Evolutionary conservation across 2,888 invertebrate species (phyloP), one percentile per base, ranked within the genome.

Genomic region (Junonia oenone): DNA sequence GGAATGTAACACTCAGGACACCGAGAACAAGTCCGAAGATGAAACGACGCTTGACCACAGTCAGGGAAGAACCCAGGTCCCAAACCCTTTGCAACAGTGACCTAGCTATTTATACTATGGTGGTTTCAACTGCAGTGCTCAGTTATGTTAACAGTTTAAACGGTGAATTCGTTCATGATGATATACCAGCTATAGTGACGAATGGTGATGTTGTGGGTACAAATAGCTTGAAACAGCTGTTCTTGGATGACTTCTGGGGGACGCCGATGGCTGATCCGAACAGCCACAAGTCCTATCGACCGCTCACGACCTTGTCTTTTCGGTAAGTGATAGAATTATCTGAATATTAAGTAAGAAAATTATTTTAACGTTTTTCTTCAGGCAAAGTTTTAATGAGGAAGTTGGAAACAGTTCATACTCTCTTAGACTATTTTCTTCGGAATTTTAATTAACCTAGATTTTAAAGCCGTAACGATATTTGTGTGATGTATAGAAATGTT

Each of bases 121-220:
- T 95, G 61, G 91, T 92, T 33, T 84, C 93, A 13, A 93, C 94
- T 8, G 94, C 95, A 13, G 87, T 94, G 43, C 91, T 93, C 0
- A 94, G 94, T 75, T 96, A 96, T 78, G 79, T 93, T 59, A 96
- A 96, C 83, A 94, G 95, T 48, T 84, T 96, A 63, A 91, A 91
- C 61, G 95, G 96, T 43, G 96, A 96, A 73, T 96, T 97, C 71
- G 96, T 97, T 49, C 97, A 97, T 81, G 97, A 97, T 75, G 97
- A 97, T 76, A 93, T 96, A 63, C 96, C 95, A 56, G 96, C 97
- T 27, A 93, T 97, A 54, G 93, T 94, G 70, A 92, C 93, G 57
- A 97, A 97, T 78, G 93, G 92, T 70, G 97, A 97, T 80, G 97
- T 96, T 59, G 87, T 92, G 8, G 96, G 94, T 0, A 82, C 91